Conservation (phyloP, 1,140 invertebrate species). For the Rhynchophorus ferrugineus region DNA sequence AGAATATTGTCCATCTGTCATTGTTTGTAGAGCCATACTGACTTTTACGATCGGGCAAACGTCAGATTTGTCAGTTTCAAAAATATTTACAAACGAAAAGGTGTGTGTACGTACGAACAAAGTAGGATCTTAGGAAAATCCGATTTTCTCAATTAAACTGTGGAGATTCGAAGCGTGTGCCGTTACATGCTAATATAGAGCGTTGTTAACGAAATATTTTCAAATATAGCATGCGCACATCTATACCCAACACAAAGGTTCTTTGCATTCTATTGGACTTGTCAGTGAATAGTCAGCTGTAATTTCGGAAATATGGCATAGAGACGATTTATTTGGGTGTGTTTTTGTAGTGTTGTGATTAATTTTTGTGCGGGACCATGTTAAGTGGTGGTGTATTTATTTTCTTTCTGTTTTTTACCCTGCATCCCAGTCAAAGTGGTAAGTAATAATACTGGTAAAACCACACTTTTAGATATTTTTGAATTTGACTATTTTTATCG, state of each 20-base stretch:
- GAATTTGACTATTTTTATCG: too few relatives aligned
- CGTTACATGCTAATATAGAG: neutral
- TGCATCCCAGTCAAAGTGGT: conserved; percentile 23
- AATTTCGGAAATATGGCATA: conserved; percentile 25
- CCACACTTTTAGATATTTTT: neutral
- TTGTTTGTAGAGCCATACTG: neutral
- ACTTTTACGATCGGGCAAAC: neutral
- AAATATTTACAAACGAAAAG: neutral
- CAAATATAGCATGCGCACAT: conserved; percentile 21
- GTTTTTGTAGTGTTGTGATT: conserved; percentile 22
- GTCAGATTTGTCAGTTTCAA: neutral
- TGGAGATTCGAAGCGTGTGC: neutral
- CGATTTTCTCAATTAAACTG: neutral
- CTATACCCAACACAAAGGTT: conserved; percentile 17
- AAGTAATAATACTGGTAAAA: conserved; percentile 7
- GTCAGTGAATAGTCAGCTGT: conserved; percentile 24
- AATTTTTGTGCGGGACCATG: conserved; percentile 23
- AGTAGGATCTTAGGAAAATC: neutral
- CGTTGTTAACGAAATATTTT: conserved; percentile 1
- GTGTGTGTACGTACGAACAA: neutral
- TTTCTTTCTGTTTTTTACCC: conserved; percentile 16
- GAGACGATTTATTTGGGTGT: conserved; percentile 16
- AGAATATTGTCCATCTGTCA: too few relatives aligned
- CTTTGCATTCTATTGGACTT: conserved; percentile 11
- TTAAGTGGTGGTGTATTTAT: conserved; percentile 25